Conservation (phyloP, 2,888 invertebrate genomes). For the Criorhina ranunculi region DNA sequence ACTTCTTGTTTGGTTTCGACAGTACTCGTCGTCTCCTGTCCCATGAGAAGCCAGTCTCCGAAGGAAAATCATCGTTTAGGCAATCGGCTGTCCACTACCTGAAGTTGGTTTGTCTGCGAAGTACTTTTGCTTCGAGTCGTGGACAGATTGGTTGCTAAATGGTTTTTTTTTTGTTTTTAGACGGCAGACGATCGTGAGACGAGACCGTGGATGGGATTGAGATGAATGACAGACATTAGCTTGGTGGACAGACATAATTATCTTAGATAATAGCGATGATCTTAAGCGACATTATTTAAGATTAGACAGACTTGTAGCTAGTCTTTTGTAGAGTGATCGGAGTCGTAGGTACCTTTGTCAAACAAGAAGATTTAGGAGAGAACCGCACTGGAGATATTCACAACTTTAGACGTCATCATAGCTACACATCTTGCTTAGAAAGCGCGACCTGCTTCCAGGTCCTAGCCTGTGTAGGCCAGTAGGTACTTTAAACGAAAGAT, state of each 20-base stretch:
- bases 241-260: constrained; percentile 5
- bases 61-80: constrained; percentile 21
- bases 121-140: too few relatives aligned
- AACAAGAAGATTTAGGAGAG: too few relatives aligned
- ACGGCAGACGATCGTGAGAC: constrained; percentile 3
- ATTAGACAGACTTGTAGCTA: background rate
- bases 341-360: too few relatives aligned
- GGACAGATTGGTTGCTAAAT: constrained; percentile 36
- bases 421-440: too few relatives aligned
- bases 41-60: constrained; percentile 29
- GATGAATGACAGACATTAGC: constrained; percentile 34
- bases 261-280: background rate
- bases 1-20: constrained; percentile 73
- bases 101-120: constrained; percentile 38
- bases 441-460: too few relatives aligned
- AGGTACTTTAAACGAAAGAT: too few relatives aligned
- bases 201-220: constrained; percentile 15
- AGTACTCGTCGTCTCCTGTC: constrained; percentile 39
- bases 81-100: constrained; percentile 33
- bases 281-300: background rate
- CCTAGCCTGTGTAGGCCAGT: too few relatives aligned
- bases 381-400: too few relatives aligned
- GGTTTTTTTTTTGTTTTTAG: too few relatives aligned
- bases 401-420: too few relatives aligned
- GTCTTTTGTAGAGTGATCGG: too few relatives aligned